Percentiles rank a stretch among this genome's conserved stretches.
Conservation (phyloP, 2,113 vertebrate genomes). For the Phrynosoma blainvillii region DNA sequence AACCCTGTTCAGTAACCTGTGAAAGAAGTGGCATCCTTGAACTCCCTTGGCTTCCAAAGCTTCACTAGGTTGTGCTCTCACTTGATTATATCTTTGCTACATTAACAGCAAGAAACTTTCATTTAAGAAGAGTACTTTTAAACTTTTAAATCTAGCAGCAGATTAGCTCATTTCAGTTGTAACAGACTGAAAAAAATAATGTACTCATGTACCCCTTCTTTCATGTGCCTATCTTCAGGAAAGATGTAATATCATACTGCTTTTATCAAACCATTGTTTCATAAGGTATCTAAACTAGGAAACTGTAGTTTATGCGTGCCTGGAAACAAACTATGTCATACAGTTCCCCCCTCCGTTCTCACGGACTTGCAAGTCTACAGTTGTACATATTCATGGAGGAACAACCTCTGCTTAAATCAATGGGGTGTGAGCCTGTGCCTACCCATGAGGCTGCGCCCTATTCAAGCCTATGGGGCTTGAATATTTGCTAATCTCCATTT, state of each 20-base stretch:
- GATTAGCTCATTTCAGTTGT: not conserved
- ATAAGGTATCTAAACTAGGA: not conserved
- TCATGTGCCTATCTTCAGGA: not conserved
- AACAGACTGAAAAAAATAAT: not conserved
- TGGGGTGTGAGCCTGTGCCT: no score
- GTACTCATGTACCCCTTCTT: not conserved
- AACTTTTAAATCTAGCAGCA: not conserved
- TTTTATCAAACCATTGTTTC: not conserved
- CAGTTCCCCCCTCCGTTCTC: no score
- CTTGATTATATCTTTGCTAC: not conserved
- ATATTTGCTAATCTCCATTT: no score
- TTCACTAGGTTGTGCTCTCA: not conserved
- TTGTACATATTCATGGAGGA: no score
- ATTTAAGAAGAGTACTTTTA: not conserved
- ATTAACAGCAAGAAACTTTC: not conserved
- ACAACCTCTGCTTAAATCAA: no score
- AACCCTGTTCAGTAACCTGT: no score
- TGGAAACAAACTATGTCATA: no score
- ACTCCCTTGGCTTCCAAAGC: not conserved
- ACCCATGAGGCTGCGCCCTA: no score
- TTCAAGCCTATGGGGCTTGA: no score
- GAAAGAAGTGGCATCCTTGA: not conserved
- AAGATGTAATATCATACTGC: not conserved
- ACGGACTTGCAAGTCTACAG: no score
- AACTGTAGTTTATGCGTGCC: not conserved